Conservation (phyloP, 2,113 vertebrate genomes). For the Chionodraco myersi region DNA sequence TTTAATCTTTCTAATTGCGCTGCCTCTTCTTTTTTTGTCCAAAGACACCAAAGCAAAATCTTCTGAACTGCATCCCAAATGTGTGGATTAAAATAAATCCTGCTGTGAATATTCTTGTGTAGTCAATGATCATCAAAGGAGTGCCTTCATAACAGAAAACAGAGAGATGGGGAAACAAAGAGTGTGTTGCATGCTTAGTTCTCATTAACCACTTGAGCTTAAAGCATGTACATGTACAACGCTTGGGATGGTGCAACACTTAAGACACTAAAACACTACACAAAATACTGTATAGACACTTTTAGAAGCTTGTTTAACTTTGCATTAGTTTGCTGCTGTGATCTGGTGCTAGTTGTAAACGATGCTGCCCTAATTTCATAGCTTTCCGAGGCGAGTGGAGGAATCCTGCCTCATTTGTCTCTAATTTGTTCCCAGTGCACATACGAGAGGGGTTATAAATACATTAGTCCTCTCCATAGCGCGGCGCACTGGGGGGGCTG, state of each 20-base stretch:
- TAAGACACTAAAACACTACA: conserved; percentile 24
- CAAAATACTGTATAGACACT: conserved; percentile 31
- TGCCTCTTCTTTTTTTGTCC: background rate
- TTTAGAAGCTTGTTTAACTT: conserved; percentile 58
- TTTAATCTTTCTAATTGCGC: background rate
- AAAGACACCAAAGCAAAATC: background rate
- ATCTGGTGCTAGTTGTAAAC: conserved; percentile 58
- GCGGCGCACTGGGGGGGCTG: conserved; percentile 48
- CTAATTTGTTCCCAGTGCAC: conserved; percentile 75
- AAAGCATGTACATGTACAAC: conserved; percentile 1
- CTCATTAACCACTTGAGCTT: background rate
- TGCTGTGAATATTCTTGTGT: conserved; percentile 5
- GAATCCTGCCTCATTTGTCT: conserved; percentile 72
- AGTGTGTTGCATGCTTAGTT: background rate
- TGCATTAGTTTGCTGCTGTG: conserved; percentile 62
- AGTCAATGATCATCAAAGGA: conserved; percentile 2
- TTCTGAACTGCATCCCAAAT: background rate
- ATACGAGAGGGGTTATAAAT: conserved; percentile 78
- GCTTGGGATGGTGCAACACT: conserved; percentile 18
- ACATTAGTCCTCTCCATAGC: conserved; percentile 65
- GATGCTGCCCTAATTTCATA: conserved; percentile 69
- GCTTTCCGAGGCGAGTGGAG: conserved; percentile 60
- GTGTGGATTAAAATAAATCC: conserved; percentile 10
- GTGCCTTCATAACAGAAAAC: conserved; percentile 5
- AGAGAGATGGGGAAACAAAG: background rate